A percentile compares a stretch with the other conserved stretches of the same genome.
Conservation (phyloP, 1,140 invertebrate genomes). For the Caenorhabditis remanei region DNA sequence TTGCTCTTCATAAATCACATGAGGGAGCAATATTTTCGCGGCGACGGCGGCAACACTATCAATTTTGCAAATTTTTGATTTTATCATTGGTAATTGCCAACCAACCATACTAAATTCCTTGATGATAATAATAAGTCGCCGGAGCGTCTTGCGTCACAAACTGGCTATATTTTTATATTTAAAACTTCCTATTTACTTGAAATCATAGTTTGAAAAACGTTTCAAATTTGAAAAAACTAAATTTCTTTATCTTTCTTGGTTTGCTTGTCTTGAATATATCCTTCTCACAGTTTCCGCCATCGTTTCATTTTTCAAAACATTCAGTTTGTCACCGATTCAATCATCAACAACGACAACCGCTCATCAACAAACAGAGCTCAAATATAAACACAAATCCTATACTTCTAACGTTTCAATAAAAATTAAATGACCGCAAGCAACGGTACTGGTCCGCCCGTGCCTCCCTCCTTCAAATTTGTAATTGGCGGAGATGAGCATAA, state of each 20-base stretch:
- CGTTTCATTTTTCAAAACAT: neutral
- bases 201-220: neutral
- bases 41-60: conserved; percentile 28
- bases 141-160: neutral
- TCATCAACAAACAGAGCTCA: neutral
- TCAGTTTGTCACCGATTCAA: conserved; percentile 14
- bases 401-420: neutral
- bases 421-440: conserved; percentile 26
- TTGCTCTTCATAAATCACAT: conserved; percentile 56
- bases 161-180: neutral
- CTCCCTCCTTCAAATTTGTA: conserved; percentile 23
- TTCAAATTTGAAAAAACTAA: neutral
- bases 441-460: conserved; percentile 31
- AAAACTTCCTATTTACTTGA: neutral
- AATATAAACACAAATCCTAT: neutral
- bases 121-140: conserved; percentile 40
- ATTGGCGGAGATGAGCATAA: conserved; percentile 20
- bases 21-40: conserved; percentile 51
- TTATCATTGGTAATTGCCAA: conserved; percentile 54
- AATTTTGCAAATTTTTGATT: conserved; percentile 47
- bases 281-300: neutral
- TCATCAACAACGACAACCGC: neutral
- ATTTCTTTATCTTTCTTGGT: neutral
- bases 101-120: conserved; percentile 47
- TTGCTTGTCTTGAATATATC: neutral